Evolutionary conservation across 2,888 invertebrate genomes (phyloP), one percentile per base, ranked within the genome.

Genomic region (Drosophila rellima): DNA sequence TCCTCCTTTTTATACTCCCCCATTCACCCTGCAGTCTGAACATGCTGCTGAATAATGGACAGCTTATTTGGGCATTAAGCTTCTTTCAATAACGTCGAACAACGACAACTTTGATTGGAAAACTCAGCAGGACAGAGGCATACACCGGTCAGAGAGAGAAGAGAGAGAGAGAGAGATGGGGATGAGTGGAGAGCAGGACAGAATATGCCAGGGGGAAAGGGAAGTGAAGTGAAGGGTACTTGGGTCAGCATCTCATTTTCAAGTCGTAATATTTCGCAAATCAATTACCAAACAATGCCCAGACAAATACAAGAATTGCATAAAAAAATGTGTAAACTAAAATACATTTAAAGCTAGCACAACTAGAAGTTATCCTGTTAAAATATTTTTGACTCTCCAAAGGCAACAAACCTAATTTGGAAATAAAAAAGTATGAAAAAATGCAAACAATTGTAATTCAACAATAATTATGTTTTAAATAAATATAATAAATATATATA

Each of bases 11-110:
- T 26, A 3, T n/a, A 15, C 13, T n/a, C 11, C 17, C 29, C 26
- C 5, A 7, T 1, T 33, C 29, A 11, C 18, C 18, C 17, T 48
- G 31, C 56, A 59, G 74, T 72, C 37, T 33, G 82, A 65, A 84
- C 85, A 83, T 84, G 88, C 72, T 80, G 44, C 66, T 82, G 83
- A 85, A 83, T 83, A 83, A 83, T 88, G 83, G 88, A 88, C 82
- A 83, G 88, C 82, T 83, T 83, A 83, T 85, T 87, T 88, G 74
- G 69, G 85, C 82, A 83, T 88, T 83, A 83, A 82, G 83, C 86
- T 77, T 47, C 83, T 82, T 85, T 88, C 88, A 88, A 88, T 85
- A 88, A 73, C 80, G 68, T 60, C 70, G 77, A 74, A 69, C 80
- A 67, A 78, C 82, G 85, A 83, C 85, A 88, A 88, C 82, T 88